Conservation (phyloP, 1,140 invertebrate species). For the Drosophila micromelanica region DNA sequence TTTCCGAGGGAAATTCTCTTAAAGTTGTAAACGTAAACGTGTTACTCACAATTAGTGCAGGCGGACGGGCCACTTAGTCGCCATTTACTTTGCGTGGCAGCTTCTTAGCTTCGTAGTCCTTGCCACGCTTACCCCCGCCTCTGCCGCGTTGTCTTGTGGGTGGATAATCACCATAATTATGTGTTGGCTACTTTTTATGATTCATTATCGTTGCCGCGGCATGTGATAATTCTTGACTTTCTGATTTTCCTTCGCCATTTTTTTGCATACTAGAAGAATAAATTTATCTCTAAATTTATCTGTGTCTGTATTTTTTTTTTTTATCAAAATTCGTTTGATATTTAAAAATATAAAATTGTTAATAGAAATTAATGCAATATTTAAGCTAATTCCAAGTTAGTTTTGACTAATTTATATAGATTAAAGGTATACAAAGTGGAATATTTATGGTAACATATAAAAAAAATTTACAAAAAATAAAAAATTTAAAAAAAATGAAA, state of each 20-base stretch:
- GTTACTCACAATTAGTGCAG: conserved; percentile 78
- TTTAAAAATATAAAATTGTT: too few species aligned
- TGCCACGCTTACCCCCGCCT: background rate
- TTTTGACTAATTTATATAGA: too few species aligned
- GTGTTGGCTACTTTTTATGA: conserved; percentile 61
- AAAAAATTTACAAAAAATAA: too few species aligned
- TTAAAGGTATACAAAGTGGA: too few species aligned
- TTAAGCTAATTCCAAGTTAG: too few species aligned
- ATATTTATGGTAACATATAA: too few species aligned
- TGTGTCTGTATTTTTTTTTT: too few species aligned
- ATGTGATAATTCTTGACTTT: background rate
- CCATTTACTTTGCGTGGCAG: conserved; percentile 34
- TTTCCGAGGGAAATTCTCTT: conserved; percentile 60
- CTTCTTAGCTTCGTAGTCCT: conserved; percentile 10
- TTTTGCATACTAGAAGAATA: too few species aligned
- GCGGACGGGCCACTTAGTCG: conserved; percentile 62
- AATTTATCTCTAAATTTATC: too few species aligned
- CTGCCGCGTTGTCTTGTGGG: background rate
- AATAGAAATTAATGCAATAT: too few species aligned
- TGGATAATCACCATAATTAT: conserved; percentile 73
- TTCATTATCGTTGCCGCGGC: conserved; percentile 57
- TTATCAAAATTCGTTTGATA: too few species aligned
- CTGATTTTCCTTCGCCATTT: conserved; percentile 2
- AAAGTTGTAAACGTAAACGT: conserved; percentile 78
- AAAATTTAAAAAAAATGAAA: too few species aligned